Evolutionary conservation across 30 jellyfish, hydroid and myxozoan species (phyloP), one percentile per base, ranked within the genome.

Genomic region (Sanderia malayensis): DNA sequence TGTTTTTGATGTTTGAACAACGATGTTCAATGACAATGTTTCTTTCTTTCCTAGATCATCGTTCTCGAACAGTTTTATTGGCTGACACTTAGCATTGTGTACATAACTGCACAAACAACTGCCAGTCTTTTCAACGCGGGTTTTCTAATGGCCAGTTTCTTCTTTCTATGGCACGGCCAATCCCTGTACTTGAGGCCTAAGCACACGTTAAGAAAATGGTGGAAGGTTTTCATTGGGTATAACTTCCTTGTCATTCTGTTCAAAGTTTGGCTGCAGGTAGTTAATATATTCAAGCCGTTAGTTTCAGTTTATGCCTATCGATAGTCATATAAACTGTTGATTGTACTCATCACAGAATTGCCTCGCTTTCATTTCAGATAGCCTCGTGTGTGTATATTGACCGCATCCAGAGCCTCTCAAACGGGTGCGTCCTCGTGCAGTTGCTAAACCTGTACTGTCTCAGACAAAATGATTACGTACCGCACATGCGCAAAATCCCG

Each of bases 151-250:
- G 94, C 96, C 46, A 82, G 97, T 61, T 89, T 89, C 86, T 89
- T 89, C 89, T 89, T 81, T 86, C 80, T 89, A 26, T 89, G 97
- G 97, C 97, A 89, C 41, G 97, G 97, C 19, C 97, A 89, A 53
- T 91, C 95, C 13, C 74, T 89, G 25, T 89, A 89, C 32, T 78
- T 89, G 19, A 91, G 97, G 19, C 95, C 95, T 7, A 79, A 95
- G 25, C 88, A 76, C 29, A 89, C 97, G 0, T 57, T 89, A 65
- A 89, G 86, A 34, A 76, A 72, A 70, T 89, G 97, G 97, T 89
- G 97, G 97, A 89, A 81, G 58, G 78, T 53, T 0, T 89, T 89
- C 31, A 74, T 89, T 55, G 92, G 83, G 18, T 89, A 89, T 61
- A 89, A 81, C 62, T 89, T 81, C 52, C 80, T 89, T 52, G 97